These are phyloP conservation scores for Calliopum simillimum DNA, from an alignment of 2,888 invertebrate species.

Conservation along the genomic window DNA sequence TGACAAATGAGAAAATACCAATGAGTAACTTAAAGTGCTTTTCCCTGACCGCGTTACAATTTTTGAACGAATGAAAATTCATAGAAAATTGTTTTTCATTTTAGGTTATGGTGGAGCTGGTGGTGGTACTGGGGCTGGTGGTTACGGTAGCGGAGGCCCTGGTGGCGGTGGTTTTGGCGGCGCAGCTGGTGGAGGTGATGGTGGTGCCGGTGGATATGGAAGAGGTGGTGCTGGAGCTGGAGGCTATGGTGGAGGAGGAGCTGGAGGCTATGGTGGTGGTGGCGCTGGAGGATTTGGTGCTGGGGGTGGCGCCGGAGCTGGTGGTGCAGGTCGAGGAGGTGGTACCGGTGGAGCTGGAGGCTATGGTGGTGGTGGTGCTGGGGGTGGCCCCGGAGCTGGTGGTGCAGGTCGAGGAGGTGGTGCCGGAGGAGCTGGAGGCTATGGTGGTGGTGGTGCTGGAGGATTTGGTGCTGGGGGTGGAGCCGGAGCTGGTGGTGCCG, in stretches of 20 bases:
- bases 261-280: slow-evolving; percentile 23
- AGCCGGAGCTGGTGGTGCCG: slow-evolving; percentile 41
- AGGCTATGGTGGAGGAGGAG: slow-evolving; percentile 35
- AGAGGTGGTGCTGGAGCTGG: slow-evolving; percentile 41
- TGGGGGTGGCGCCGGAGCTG: slow-evolving; percentile 29
- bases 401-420: slow-evolving; percentile 54
- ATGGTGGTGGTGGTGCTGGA: slow-evolving; percentile 47
- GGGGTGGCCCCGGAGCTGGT: slow-evolving; percentile 29
- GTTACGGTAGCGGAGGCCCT: slow-evolving; percentile 43
- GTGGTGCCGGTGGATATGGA: slow-evolving; percentile 44
- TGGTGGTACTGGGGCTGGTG: slow-evolving; percentile 47
- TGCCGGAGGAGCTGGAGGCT: slow-evolving; percentile 43
- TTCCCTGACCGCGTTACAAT: no score
- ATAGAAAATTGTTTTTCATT: slow-evolving; percentile 46
- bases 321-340: slow-evolving; percentile 32
- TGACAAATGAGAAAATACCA: background rate
- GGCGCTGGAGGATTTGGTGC: slow-evolving; percentile 35
- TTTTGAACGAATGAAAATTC: slow-evolving; percentile 5
- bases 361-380: slow-evolving; percentile 38
- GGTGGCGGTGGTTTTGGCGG: slow-evolving; percentile 46
- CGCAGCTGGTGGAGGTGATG: slow-evolving; percentile 39
- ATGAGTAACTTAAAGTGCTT: background rate
- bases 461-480: slow-evolving; percentile 48
- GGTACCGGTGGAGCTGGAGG: slow-evolving; percentile 36
- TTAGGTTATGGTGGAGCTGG: slow-evolving; percentile 35